Percentiles rank a stretch among this genome's conserved stretches.
Evolutionary conservation across 2,113 vertebrate genomes (phyloP).

Genomic region (Poeciliopsis turrubarensis): DNA sequence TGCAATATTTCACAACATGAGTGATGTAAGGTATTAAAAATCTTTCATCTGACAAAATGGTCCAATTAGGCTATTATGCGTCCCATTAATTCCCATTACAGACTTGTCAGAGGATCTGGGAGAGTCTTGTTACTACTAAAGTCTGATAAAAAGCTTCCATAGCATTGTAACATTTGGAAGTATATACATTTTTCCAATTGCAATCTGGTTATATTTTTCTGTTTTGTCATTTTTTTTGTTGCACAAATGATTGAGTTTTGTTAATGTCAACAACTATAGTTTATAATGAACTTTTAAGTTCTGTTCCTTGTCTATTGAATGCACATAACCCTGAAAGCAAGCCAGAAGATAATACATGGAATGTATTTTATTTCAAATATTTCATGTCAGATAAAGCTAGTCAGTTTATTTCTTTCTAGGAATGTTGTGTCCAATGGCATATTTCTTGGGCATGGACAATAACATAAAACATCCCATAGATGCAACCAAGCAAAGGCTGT

Average conservation of each 20-base stretch:
- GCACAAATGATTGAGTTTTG: conserved; percentile 12
- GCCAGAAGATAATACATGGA: too few species aligned
- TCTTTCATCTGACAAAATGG: conserved; percentile 43
- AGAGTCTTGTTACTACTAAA: background rate
- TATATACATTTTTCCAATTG: conserved; percentile 44
- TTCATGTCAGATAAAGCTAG: too few species aligned
- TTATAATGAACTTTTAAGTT: background rate
- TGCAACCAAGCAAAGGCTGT: conserved; percentile 40
- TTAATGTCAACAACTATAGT: background rate
- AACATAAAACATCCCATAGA: conserved; percentile 17
- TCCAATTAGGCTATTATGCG: conserved; percentile 35
- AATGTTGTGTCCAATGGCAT: too few species aligned
- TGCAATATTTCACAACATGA: conserved; percentile 54
- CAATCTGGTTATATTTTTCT: conserved; percentile 36
- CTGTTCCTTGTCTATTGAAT: background rate
- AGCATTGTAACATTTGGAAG: conserved; percentile 44
- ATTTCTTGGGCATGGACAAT: conserved; percentile 23
- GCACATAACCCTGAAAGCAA: too few species aligned
- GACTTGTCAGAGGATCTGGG: conserved; percentile 37
- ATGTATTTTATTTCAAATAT: too few species aligned
- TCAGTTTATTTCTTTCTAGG: too few species aligned
- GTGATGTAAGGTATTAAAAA: conserved; percentile 51
- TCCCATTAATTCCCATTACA: conserved; percentile 63
- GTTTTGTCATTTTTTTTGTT: conserved; percentile 27
- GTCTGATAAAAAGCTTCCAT: background rate